Base-by-base conservation (phyloP, 2,113 vertebrate species). In the Corapipo altera region DNA sequence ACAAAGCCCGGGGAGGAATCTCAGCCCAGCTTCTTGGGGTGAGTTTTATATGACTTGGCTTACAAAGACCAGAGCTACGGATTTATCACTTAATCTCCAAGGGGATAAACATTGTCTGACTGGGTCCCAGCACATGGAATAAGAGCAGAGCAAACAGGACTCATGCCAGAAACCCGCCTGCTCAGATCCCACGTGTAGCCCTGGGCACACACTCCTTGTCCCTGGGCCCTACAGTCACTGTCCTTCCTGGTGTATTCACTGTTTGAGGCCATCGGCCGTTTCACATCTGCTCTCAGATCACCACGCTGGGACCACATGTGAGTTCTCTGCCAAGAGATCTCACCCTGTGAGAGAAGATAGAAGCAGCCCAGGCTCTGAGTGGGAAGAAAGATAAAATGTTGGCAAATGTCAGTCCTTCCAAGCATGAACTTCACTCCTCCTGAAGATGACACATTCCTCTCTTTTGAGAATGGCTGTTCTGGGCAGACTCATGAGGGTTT, bases 191-290 rank as follows among this genome's bases (percentile, higher is more conserved):
- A 2, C 5, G 0, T 2, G 20, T 15, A 62, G 3, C 28, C 43
- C 32, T 3, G 14, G 58, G 21, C 64, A 76, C 3, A 3, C 6
- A 23, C 14, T 28, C 65, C 17, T 44, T 0, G 1, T n/a, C 32
- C 49, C 72, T 35, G 51, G 5, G 22, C 52, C 81, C 26, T 5
- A 44, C 39, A 20, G 18, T 49, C 20, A 5, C 57, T 21, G n/a
- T 6, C 39, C 19, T 33, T 57, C 57, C 37, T 52, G 20, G 8
- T 62, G 26, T 24, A 5, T 67, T 59, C 1, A 2, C 62, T 51
- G 8, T 55, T 1, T 69, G 59, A 67, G 49, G 44, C 72, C 35
- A 15, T 0, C 52, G 16, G 51, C 61, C 23, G 15, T 28, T 55
- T 37, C 44, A 67, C 30, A 62, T 5, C 44, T 35, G 82, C 65